Conservation (phyloP, 2,888 invertebrate genomes). For the Griposia aprilina region DNA sequence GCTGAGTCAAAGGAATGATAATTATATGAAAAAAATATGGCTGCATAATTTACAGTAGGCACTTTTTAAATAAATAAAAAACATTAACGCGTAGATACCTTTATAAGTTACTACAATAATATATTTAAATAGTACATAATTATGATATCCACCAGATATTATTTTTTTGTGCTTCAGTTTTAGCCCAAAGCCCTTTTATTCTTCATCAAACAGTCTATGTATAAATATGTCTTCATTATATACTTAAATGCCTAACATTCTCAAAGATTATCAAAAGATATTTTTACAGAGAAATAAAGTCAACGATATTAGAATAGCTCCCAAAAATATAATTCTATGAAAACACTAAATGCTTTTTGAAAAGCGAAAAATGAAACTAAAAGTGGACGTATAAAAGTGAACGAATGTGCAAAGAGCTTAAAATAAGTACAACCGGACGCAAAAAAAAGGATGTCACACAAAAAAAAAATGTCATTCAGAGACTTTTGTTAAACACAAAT, state of each 20-base stretch:
- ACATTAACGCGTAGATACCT: slow-evolving; percentile 9
- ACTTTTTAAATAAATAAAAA: slow-evolving; percentile 28
- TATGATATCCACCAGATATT: slow-evolving; percentile 45
- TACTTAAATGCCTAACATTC: slow-evolving; percentile 30
- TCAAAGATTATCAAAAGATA: slow-evolving; percentile 35
- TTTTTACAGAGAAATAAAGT: slow-evolving; percentile 20
- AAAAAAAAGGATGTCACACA: slow-evolving; percentile 5
- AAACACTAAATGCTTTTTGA: not conserved
- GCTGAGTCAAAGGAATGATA: not conserved
- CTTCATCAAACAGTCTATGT: slow-evolving; percentile 55
- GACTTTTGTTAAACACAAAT: slow-evolving; percentile 50
- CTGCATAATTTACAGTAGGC: slow-evolving; percentile 35
- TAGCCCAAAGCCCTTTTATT: slow-evolving; percentile 57
- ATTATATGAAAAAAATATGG: not conserved
- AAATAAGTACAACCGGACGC: slow-evolving; percentile 25
- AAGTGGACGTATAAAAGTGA: not conserved
- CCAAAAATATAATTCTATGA: slow-evolving; percentile 23
- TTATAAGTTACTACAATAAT: slow-evolving; percentile 32
- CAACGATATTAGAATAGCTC: not conserved
- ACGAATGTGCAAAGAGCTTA: not conserved
- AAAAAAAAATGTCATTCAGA: slow-evolving; percentile 42
- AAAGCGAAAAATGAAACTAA: not conserved
- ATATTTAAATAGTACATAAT: slow-evolving; percentile 21
- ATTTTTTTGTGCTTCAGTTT: slow-evolving; percentile 63
- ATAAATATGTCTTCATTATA: slow-evolving; percentile 48